Conservation (phyloP, 2,888 invertebrate genomes). For the Drosophila percnosoma region DNA sequence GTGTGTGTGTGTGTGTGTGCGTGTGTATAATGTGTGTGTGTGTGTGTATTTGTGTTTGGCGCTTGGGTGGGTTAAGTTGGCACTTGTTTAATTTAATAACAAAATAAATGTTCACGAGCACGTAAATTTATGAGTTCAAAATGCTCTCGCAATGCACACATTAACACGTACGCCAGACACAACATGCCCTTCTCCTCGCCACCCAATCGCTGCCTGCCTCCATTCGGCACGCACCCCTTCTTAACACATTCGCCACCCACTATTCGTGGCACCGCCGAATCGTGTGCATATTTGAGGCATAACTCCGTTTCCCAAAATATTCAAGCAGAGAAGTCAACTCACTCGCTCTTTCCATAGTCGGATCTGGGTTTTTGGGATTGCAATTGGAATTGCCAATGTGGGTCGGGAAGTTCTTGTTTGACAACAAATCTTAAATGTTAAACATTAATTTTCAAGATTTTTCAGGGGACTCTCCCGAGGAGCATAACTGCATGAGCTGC, state of each 20-base stretch:
- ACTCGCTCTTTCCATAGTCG: background rate
- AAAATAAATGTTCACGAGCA: constrained; percentile 83
- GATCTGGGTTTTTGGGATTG: constrained; percentile 8
- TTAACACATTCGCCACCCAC: background rate
- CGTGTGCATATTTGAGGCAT: constrained; percentile 51
- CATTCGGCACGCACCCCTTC: background rate
- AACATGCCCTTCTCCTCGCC: background rate
- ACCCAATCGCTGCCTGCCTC: background rate
- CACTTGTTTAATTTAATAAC: constrained; percentile 82
- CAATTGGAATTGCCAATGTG: constrained; percentile 19
- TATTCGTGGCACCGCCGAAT: constrained; percentile 21
- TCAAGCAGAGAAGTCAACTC: constrained; percentile 40
- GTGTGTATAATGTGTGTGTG: constrained; percentile 15
- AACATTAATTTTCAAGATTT: background rate
- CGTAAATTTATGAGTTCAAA: constrained; percentile 79
- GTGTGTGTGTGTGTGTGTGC: constrained; percentile 16
- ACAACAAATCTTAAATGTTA: constrained; percentile 16
- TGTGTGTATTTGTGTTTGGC: constrained; percentile 20
- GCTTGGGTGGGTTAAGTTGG: constrained; percentile 47
- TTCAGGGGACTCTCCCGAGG: background rate
- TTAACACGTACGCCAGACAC: constrained; percentile 64
- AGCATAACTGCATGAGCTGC: background rate
- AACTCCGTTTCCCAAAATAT: constrained; percentile 31
- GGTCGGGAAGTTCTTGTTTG: constrained; percentile 2
- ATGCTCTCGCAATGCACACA: constrained; percentile 65